A percentile compares a stretch with the other conserved stretches of the same genome.
phyloP scores from a whole-genome alignment of 2,888 invertebrate species.

The Kuschelorhynchus macadamiae region DNA sequence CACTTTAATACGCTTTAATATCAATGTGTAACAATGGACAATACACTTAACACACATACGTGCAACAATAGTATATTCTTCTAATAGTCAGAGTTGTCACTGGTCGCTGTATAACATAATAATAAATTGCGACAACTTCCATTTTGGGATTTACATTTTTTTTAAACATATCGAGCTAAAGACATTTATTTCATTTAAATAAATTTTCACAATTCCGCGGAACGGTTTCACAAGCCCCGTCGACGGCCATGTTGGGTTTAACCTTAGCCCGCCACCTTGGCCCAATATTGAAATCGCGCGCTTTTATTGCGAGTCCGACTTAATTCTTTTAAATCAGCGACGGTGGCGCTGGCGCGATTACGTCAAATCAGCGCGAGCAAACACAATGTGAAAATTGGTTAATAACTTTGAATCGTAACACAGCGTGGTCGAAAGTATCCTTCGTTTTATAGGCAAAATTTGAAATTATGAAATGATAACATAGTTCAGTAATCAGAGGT shows the following conservation, averaged over 20 bases:
- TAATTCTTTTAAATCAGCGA: slow-evolving; percentile 45
- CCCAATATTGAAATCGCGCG: slow-evolving; percentile 51
- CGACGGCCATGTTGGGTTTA: slow-evolving; percentile 51
- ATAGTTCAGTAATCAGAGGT: too few species aligned
- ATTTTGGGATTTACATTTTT: slow-evolving; percentile 36
- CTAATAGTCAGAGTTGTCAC: background rate
- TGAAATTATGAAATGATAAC: too few species aligned
- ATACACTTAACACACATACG: too few species aligned
- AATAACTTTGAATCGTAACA: too few species aligned
- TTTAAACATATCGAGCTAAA: slow-evolving; percentile 20
- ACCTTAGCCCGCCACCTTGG: slow-evolving; percentile 52
- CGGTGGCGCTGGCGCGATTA: slow-evolving; percentile 39
- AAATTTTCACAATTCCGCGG: slow-evolving; percentile 49
- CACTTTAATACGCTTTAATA: too few species aligned
- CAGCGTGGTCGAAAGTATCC: too few species aligned
- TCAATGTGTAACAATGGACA: too few species aligned
- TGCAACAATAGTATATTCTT: background rate
- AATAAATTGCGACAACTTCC: slow-evolving; percentile 33
- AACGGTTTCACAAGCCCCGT: slow-evolving; percentile 45
- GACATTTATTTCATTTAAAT: slow-evolving; percentile 44
- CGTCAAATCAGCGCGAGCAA: slow-evolving; percentile 33
- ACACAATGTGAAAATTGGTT: slow-evolving; percentile 36
- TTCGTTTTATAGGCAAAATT: too few species aligned
- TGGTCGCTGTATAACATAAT: slow-evolving; percentile 16
- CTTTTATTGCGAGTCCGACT: slow-evolving; percentile 45